These are phyloP conservation scores for Phycodurus eques DNA, from an alignment of 2,113 vertebrate genomes.

Conservation along the genomic window DNA sequence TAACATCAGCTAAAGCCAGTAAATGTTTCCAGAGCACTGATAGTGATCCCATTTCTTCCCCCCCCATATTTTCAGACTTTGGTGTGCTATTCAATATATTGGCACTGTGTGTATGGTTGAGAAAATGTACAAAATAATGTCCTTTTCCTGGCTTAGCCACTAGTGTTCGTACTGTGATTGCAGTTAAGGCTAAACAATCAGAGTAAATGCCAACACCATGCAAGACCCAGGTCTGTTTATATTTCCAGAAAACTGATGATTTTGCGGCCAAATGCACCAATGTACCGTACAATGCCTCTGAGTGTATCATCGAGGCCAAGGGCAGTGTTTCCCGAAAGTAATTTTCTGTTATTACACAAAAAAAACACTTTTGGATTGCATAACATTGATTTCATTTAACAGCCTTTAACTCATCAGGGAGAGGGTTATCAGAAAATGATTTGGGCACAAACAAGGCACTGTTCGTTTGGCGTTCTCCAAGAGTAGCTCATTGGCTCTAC, in stretches of 20 bases:
- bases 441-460: constrained; percentile 5
- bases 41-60: neutral
- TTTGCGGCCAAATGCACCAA: constrained; percentile 1
- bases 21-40: neutral
- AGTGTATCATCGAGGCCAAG: neutral
- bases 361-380: constrained; percentile 14
- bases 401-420: constrained; percentile 19
- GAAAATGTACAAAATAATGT: neutral
- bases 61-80: neutral
- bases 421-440: constrained; percentile 29
- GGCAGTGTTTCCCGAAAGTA: constrained; percentile 26
- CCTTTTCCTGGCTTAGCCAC: neutral
- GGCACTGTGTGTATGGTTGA: neutral
- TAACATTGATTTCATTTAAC: neutral
- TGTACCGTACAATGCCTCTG: neutral
- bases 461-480: constrained; percentile 18
- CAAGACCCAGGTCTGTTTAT: constrained; percentile 22
- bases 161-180: neutral
- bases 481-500: constrained; percentile 21
- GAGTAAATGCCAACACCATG: constrained; percentile 12
- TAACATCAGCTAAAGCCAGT: neutral
- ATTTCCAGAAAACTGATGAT: constrained; percentile 14
- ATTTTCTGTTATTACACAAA: constrained; percentile 35
- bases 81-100: neutral
- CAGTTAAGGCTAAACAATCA: neutral